Evolutionary conservation across 2,797 vertebrate species (phyloP), one percentile per base, ranked within the genome.

Genomic region (Periparus ater): DNA sequence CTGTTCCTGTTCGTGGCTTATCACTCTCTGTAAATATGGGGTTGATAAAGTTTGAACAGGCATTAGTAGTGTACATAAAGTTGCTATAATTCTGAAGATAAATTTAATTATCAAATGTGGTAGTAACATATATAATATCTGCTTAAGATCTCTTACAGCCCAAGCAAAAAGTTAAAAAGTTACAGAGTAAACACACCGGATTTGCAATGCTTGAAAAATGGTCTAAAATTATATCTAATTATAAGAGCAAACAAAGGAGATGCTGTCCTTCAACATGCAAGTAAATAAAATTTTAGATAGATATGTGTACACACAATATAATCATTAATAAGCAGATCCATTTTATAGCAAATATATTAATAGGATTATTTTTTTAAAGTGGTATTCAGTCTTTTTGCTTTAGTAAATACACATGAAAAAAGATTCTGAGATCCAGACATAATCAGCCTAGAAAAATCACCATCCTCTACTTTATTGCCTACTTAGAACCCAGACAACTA

Each of bases 1-100:
- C 98, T 80, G 98, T 96, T 95, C 97, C 98, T 93, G 97, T 83
- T 54, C 97, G 96, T 94, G 97, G 98, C 88, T 97, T 98, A 96
- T 98, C 98, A 93, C 96, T 96, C 92, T 98, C 98, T 98, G 97
- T 94, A 98, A 98, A 97, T 29, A 89, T 20, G 88, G 78, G 80
- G 89, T 98, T 96, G 96, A 97, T 82, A 97, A 97, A 94, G 93
- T 96, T 96, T 94, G 93, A 95, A 96, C 66, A 75, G 47, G 81
- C 88, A 95, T 96, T 95, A 97, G 84, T 29, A 77, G 73, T 4
- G 47, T 18, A 91, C 53, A 60, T 32, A 60, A 34, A 80, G 17
- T 8, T 70, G 45, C 51, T 58, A 19, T 3, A 40, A 66, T 79
- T 88, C 14, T 70, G 82, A 78, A 91, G 45, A 76, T 55, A 75